Conservation (phyloP, 1,140 invertebrate species). For the Drosophila kikkawai region DNA sequence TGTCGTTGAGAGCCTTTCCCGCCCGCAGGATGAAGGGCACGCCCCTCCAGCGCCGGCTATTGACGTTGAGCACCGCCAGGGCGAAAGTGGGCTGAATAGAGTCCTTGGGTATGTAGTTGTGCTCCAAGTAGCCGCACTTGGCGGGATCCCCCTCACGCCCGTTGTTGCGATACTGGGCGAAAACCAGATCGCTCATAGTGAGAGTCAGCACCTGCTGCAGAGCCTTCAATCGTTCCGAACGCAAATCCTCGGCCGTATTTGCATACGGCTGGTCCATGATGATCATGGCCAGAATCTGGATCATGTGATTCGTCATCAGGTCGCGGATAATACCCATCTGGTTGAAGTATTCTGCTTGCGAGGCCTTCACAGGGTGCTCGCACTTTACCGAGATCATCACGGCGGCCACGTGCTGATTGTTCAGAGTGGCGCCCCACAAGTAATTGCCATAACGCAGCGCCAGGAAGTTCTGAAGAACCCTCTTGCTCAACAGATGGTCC, state of each 20-base stretch:
- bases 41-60: slow-evolving; percentile 57
- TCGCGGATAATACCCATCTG: slow-evolving; percentile 65
- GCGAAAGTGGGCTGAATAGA: slow-evolving; percentile 68
- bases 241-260: slow-evolving; percentile 54
- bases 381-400: slow-evolving; percentile 68
- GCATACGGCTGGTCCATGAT: slow-evolving; percentile 63
- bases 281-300: slow-evolving; percentile 59
- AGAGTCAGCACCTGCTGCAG: slow-evolving; percentile 48
- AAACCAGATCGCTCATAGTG: slow-evolving; percentile 48
- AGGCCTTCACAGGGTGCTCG: slow-evolving; percentile 36
- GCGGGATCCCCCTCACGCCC: slow-evolving; percentile 45
- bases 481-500: slow-evolving; percentile 58
- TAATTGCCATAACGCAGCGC: slow-evolving; percentile 58
- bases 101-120: slow-evolving; percentile 61
- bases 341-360: slow-evolving; percentile 58
- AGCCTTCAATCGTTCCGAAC: slow-evolving; percentile 50
- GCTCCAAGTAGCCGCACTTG: slow-evolving; percentile 66
- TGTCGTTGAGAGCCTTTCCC: slow-evolving; percentile 64
- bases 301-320: slow-evolving; percentile 69
- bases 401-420: slow-evolving; percentile 54
- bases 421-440: slow-evolving; percentile 61
- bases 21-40: slow-evolving; percentile 70
- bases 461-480: slow-evolving; percentile 57
- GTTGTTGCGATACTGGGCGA: slow-evolving; percentile 68
- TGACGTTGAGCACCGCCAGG: slow-evolving; percentile 45